Base-by-base conservation (phyloP, 1,140 invertebrate genomes). In the Steinernema khuongi region DNA sequence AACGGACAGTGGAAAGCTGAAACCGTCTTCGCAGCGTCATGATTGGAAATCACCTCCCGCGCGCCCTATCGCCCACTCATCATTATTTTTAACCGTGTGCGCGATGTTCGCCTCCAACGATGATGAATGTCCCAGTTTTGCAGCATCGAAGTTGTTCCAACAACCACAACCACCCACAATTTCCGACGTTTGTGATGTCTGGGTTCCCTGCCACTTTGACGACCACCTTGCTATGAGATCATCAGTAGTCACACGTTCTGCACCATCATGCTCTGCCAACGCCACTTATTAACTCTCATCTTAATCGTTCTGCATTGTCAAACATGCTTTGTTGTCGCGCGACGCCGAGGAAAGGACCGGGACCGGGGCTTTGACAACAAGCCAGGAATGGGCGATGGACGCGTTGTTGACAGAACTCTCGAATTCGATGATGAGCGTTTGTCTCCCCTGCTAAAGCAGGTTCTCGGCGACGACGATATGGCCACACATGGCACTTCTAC, bases 361-460 rank as follows among this genome's bases (percentile, higher is more conserved):
- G 50, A 60, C 26, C 11, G 36, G n/a, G 36, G 50, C 50, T 60
- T 60, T 26, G 50, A 60, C 4, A 60, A 60, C 22, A 60, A 60
- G 50, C 11, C 50, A n/a, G 50, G 50, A 7, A 60, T 60, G 50
- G 50, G 50, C 50, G 50, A 60, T 60, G 50, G 50, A 60, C 50
- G 50, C 14, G 50, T 22, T 60, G 50, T 26, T 60, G 50, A 60
- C 22, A 60, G 50, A 60, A 4, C 7, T 60, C 50, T 60, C 26
- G 50, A 60, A 14, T 60, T 60, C 26, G 50, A 60, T 22, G 50
- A 60, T 17, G 7, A 60, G 19, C 50, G 50, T n/a, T 26, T 60
- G 50, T 60, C 50, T 7, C 50, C 50, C 26, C 50, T 60, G 4
- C 26, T 60, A 22, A 60, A 14, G 50, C 11, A 60, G 19, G 22